Evolutionary conservation across 64 coral and sea anemone species (phyloP).

Genomic region (Montipora cactus): DNA sequence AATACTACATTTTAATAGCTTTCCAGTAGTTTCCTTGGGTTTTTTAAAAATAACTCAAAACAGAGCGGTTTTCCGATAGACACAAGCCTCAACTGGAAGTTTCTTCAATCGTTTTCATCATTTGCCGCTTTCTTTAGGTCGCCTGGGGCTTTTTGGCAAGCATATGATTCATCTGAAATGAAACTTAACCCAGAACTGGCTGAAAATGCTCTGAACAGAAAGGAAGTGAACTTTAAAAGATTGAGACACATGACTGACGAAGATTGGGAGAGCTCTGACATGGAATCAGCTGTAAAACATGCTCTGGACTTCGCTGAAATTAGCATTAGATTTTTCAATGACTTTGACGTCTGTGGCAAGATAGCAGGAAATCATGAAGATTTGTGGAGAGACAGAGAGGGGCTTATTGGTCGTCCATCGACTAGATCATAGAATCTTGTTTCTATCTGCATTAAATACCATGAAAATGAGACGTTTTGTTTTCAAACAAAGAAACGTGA

Average conservation of each 20-base stretch:
- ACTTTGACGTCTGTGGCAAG: not conserved
- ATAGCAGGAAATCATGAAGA: not conserved
- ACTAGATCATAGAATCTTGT: too few relatives aligned
- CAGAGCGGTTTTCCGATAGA: too few relatives aligned
- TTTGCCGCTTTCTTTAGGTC: conserved; percentile 29
- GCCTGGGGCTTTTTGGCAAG: conserved; percentile 69
- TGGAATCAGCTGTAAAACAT: conserved; percentile 4
- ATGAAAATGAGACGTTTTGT: too few relatives aligned
- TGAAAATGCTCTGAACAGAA: conserved; percentile 44
- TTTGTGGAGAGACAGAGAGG: too few relatives aligned
- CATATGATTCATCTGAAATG: conserved; percentile 55
- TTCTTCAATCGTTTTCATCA: not conserved
- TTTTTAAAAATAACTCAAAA: too few relatives aligned
- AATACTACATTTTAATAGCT: too few relatives aligned
- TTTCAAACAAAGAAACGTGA: too few relatives aligned
- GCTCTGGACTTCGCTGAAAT: conserved; percentile 59
- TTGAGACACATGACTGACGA: conserved; percentile 12
- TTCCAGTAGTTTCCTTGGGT: too few relatives aligned
- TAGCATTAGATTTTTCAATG: conserved; percentile 1
- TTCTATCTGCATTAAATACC: too few relatives aligned
- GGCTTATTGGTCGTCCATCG: too few relatives aligned
- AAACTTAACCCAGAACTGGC: conserved; percentile 45
- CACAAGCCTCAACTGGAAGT: not conserved
- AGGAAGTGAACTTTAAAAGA: conserved; percentile 33
- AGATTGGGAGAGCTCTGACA: conserved; percentile 31